A percentile compares a stretch with the other conserved stretches of the same genome.
phyloP scores from a whole-genome alignment of 2,888 invertebrate species.

The Cylindroiulus punctatus region DNA sequence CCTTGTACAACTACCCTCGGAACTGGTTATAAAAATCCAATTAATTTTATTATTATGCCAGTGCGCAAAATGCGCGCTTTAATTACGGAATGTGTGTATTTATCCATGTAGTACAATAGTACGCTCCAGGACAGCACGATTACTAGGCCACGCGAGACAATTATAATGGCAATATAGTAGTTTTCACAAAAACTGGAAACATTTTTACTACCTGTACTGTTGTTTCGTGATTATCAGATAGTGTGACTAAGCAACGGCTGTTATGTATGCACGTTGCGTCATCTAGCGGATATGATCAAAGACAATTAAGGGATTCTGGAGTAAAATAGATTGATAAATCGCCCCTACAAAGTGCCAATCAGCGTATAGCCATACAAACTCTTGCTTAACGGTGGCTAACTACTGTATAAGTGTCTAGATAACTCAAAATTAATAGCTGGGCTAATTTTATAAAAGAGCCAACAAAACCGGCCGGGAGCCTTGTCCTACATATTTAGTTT shows the following conservation, averaged over 20 bases:
- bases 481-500: neutral
- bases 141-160: neutral
- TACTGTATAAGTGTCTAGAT: neutral
- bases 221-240: neutral
- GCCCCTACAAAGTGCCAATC: neutral
- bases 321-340: neutral
- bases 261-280: neutral
- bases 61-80: neutral
- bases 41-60: neutral
- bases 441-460: constrained; percentile 6
- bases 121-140: neutral
- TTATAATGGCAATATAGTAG: neutral
- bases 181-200: neutral
- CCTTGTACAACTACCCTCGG: neutral
- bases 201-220: neutral
- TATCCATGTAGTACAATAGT: constrained; percentile 1
- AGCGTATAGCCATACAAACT: neutral
- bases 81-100: neutral
- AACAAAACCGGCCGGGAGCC: neutral
- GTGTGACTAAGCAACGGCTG: too few relatives aligned
- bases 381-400: neutral
- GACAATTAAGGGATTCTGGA: too few relatives aligned
- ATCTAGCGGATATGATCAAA: neutral
- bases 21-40: constrained; percentile 4
- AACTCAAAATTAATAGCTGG: neutral